phyloP scores from a whole-genome alignment of 1,140 invertebrate genomes.

The Lethocerus indicus region DNA sequence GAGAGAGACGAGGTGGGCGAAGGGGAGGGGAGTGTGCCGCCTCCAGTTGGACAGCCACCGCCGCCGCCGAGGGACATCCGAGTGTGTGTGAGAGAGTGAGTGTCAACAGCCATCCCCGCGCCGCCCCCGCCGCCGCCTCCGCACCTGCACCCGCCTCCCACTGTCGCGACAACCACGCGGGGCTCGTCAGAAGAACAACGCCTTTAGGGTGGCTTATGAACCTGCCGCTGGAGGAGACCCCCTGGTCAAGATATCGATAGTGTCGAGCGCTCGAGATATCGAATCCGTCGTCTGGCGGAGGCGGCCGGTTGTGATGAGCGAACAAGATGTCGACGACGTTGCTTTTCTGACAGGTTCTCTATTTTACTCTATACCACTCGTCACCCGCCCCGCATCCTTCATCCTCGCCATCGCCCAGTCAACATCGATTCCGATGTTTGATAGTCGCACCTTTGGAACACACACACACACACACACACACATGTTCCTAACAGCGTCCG shows the following conservation, averaged over 20 bases:
- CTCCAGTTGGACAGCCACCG: not conserved
- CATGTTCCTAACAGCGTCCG: too few relatives aligned
- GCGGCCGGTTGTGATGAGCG: conserved; percentile 37
- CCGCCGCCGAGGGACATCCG: not conserved
- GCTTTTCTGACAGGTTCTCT: conserved; percentile 84
- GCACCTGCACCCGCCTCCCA: not conserved
- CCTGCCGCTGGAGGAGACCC: conserved; percentile 21
- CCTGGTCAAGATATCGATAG: conserved; percentile 32
- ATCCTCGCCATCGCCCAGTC: too few relatives aligned
- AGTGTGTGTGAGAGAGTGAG: too few relatives aligned
- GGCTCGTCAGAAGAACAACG: not conserved
- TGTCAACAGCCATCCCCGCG: too few relatives aligned
- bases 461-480: too few relatives aligned
- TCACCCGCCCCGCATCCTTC: too few relatives aligned
- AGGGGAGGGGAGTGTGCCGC: not conserved
- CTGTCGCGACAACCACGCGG: not conserved
- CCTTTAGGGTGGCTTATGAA: conserved; percentile 1
- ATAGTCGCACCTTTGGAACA: too few relatives aligned
- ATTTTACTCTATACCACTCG: too few relatives aligned
- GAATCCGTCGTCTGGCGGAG: conserved; percentile 31
- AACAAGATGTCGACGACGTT: conserved; percentile 83
- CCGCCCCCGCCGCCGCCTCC: not conserved
- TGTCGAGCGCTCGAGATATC: conserved; percentile 28
- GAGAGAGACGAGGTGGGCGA: not conserved
- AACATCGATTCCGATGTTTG: too few relatives aligned